These are phyloP conservation scores for Uloborus plumipes DNA, from an alignment of 2,888 invertebrate species.

Conservation along the genomic window DNA sequence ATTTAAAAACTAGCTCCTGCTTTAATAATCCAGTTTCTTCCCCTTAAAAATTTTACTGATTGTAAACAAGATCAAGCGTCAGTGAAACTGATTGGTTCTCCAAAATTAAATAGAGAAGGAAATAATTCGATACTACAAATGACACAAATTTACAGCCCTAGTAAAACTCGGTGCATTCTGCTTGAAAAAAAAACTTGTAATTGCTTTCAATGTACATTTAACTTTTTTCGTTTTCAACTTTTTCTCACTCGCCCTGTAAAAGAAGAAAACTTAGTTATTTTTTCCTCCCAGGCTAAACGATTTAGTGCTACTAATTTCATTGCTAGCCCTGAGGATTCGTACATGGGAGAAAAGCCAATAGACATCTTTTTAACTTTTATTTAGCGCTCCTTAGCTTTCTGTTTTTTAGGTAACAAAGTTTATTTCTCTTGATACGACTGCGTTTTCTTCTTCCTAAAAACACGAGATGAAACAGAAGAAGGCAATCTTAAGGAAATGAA, in stretches of 20 bases:
- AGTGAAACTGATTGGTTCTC: not conserved
- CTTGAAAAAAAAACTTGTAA: constrained; percentile 1
- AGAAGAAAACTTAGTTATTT: constrained; percentile 20
- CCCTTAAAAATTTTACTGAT: no score
- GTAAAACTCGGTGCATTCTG: not conserved
- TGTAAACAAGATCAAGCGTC: not conserved
- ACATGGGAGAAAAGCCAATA: not conserved
- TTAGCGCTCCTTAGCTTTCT: constrained; percentile 1
- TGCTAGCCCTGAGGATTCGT: constrained; percentile 13
- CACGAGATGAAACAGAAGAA: no score
- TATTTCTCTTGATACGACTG: constrained; percentile 3
- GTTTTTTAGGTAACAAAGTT: constrained; percentile 6
- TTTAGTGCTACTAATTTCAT: constrained; percentile 25
- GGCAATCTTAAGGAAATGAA: no score
- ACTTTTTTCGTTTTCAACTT: constrained; percentile 3
- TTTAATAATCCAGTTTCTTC: no score
- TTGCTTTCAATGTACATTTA: not conserved
- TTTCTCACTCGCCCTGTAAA: constrained; percentile 3
- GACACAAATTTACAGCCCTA: constrained; percentile 15
- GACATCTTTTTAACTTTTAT: constrained; percentile 8
- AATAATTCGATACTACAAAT: constrained; percentile 29
- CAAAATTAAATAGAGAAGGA: constrained; percentile 26
- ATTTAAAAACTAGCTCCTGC: no score
- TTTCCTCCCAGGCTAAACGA: constrained; percentile 6
- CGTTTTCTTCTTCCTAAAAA: not conserved